Conservation (phyloP, 2,797 vertebrate species). For the Sebastes itinus region DNA sequence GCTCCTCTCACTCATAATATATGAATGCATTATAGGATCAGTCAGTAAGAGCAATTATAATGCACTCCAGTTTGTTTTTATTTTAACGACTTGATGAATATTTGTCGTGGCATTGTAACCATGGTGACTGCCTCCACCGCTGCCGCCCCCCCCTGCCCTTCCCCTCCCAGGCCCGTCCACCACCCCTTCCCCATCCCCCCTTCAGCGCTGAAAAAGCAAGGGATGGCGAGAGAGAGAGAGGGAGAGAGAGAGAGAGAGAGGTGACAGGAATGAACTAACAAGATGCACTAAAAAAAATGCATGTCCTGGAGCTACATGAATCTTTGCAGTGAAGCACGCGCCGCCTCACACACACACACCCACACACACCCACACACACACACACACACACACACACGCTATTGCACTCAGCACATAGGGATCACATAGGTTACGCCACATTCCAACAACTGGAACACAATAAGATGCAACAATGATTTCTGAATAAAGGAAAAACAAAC, state of each 20-base stretch:
- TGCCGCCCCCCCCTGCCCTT: constrained; percentile 35
- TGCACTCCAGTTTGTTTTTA: constrained; percentile 78
- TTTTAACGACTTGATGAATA: constrained; percentile 84
- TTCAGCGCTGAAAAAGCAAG: constrained; percentile 76
- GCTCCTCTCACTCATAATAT: constrained; percentile 69
- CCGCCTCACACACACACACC: constrained; percentile 18
- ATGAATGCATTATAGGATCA: constrained; percentile 70
- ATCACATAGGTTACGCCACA: constrained; percentile 76
- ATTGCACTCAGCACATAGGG: constrained; percentile 60
- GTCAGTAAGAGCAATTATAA: constrained; percentile 78
- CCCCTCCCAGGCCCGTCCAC: constrained; percentile 48
- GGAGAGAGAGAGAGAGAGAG: constrained; percentile 57
- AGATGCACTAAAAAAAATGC: constrained; percentile 81
- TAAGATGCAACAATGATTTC: constrained; percentile 51
- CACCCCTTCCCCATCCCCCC: constrained; percentile 67
- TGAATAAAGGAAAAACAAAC: constrained; percentile 45
- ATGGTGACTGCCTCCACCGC: constrained; percentile 80
- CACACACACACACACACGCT: constrained; percentile 38
- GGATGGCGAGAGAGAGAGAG: constrained; percentile 62
- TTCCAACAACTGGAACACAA: constrained; percentile 72
- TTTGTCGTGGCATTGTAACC: constrained; percentile 84
- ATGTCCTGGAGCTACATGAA: constrained; percentile 83
- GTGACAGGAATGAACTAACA: constrained; percentile 86
- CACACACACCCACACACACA: constrained; percentile 21
- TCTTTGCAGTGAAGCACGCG: constrained; percentile 79